These are phyloP conservation scores for Tichodroma muraria DNA, from an alignment of 2,113 vertebrate species.

Conservation along the genomic window DNA sequence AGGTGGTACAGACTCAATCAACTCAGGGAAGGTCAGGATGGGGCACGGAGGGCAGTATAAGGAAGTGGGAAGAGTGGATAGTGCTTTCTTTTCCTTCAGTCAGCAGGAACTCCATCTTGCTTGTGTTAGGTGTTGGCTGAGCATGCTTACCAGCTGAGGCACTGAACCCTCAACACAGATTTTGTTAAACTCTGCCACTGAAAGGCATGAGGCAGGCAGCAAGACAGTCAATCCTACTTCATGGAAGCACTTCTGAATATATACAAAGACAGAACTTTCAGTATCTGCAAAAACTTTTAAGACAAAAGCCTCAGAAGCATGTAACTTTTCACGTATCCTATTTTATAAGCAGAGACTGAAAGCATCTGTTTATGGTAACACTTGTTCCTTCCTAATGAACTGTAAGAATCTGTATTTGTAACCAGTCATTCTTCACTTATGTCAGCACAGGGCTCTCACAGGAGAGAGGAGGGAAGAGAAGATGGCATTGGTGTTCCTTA, in stretches of 20 bases:
- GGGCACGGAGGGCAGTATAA: background rate
- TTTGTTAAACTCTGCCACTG: background rate
- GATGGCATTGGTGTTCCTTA: background rate
- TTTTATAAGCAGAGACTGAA: background rate
- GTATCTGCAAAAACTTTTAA: background rate
- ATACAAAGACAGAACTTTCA: background rate
- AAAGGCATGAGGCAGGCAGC: background rate
- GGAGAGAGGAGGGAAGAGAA: background rate
- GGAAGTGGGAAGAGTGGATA: background rate
- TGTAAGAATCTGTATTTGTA: background rate
- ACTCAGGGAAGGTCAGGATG: fast-evolving
- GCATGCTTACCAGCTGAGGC: background rate
- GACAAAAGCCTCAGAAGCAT: background rate
- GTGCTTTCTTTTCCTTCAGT: background rate
- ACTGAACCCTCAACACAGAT: background rate
- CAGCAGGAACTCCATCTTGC: background rate
- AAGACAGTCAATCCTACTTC: background rate
- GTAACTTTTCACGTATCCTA: background rate
- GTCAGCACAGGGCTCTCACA: background rate
- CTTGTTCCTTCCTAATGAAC: background rate
- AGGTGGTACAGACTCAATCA: background rate
- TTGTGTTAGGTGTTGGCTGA: background rate
- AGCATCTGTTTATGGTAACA: background rate
- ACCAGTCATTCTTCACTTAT: background rate
- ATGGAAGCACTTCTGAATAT: background rate